Base-by-base conservation (phyloP, 2,888 invertebrate genomes). In the Nasonovia ribisnigri region DNA sequence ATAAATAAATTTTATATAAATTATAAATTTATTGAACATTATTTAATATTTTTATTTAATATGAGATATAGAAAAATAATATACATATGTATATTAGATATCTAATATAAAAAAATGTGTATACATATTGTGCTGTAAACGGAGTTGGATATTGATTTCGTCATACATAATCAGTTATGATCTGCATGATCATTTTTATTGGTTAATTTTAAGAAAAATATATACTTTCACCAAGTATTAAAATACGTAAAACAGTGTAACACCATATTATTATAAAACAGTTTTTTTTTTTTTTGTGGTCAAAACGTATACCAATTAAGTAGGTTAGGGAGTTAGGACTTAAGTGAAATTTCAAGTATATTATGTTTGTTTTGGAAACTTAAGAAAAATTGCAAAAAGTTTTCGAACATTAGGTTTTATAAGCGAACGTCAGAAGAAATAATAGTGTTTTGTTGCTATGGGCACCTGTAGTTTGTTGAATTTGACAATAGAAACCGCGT, bases 381-480 rank as follows among this genome's bases (percentile, higher is more conserved):
- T 90, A n/a, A 20, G 60, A 90, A n/a, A 46, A 88, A 90, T 67
- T 36, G n/a, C 46, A 48, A 46, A 90, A 67, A 48, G 90, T 90
- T 67, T 90, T 90, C 90, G 2, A 24, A 46, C 48, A 90, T 26
- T 24, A 90, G n/a, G 48, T 46, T 90, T 67, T 48, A 90, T 43
- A 51, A 46, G n/a, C 24, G 36, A 90, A 36, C 67, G 46, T 48
- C 24, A 24, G 90, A n/a, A 4, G 29, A 67, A 67, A 48, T 90
- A 90, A 90, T 46, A 86, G 67, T 11, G 90, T 90, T 90, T 29
- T 46, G 90, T 90, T 67, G 67, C 67, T 67, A 90, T 90, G 90
- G 90, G n/a, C 90, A 90, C 90, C 90, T 67, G 67, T 67, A 90
- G 48, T 90, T 90, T 90, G 90, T 90, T 90, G 67, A 67, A 48